phyloP scores from a whole-genome alignment of 1,140 invertebrate genomes.

The Drosophila paulistorum region DNA sequence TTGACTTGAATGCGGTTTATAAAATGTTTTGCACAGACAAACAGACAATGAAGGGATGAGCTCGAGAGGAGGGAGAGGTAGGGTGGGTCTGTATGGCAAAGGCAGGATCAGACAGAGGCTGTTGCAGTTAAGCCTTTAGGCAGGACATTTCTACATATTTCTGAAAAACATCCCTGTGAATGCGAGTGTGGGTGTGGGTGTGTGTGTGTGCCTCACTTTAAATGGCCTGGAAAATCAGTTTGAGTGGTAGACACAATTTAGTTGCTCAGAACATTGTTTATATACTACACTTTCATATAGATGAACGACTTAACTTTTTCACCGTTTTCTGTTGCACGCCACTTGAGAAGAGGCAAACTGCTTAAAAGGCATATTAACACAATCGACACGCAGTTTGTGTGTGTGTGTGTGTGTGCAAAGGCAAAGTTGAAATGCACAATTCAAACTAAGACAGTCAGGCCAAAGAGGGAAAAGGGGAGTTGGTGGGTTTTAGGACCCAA shows the following conservation, averaged over 20 bases:
- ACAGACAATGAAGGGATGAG: constrained; percentile 22
- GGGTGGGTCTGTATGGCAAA: background rate
- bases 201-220: constrained; percentile 33
- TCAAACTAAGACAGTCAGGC: constrained; percentile 22
- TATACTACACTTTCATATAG: background rate
- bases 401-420: constrained; percentile 20
- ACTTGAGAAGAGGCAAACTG: constrained; percentile 21
- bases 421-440: constrained; percentile 56
- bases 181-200: constrained; percentile 6
- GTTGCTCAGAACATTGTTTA: constrained; percentile 8
- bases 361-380: constrained; percentile 53
- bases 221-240: constrained; percentile 55
- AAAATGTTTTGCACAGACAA: constrained; percentile 43
- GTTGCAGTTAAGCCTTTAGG: constrained; percentile 32
- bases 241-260: constrained; percentile 42
- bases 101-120: constrained; percentile 38
- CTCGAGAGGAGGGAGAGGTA: constrained; percentile 13
- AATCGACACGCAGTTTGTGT: constrained; percentile 37
- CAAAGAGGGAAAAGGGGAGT: background rate
- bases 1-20: constrained; percentile 55
- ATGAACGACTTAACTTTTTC: constrained; percentile 30
- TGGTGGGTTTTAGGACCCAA: constrained; percentile 5
- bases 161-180: background rate
- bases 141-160: constrained; percentile 44
- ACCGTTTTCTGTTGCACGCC: constrained; percentile 15